phyloP scores from a whole-genome alignment of 2,797 vertebrate species.

The Petrocephalus schoutedeni region DNA sequence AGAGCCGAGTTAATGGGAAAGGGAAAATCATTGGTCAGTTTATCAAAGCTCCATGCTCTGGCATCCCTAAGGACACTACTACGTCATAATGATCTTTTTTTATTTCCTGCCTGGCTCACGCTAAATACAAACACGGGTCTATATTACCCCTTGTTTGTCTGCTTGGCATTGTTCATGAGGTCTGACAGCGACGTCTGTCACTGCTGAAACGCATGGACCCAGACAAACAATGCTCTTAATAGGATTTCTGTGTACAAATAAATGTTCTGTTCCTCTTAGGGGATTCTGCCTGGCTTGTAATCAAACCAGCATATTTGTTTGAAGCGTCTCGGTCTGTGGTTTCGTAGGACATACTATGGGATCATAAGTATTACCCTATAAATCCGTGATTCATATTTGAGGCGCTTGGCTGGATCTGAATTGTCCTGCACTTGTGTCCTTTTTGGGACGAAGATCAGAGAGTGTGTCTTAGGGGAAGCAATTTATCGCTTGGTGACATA shows the following conservation, averaged over 20 bases:
- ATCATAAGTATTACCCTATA: slow-evolving; percentile 11
- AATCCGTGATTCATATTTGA: slow-evolving; percentile 3
- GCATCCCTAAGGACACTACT: background rate
- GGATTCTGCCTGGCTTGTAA: background rate
- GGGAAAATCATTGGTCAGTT: background rate
- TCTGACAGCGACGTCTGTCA: slow-evolving; percentile 13
- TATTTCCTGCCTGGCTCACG: background rate
- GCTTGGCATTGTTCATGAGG: background rate
- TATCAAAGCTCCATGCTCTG: background rate
- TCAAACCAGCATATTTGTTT: background rate
- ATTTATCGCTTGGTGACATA: background rate
- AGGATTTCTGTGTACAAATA: slow-evolving; percentile 4
- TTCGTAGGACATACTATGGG: background rate
- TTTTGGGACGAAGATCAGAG: background rate
- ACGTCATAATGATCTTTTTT: background rate
- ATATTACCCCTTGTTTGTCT: slow-evolving; percentile 1
- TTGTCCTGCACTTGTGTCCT: background rate
- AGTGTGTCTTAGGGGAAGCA: background rate
- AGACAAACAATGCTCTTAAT: slow-evolving; percentile 12
- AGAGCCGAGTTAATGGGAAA: background rate
- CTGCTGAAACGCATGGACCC: slow-evolving; percentile 14
- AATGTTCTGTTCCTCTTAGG: background rate
- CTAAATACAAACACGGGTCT: background rate
- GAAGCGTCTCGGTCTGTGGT: background rate
- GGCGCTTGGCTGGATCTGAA: background rate